A percentile compares a stretch with the other conserved stretches of the same genome.
Evolutionary conservation across 2,888 invertebrate genomes (phyloP).

Genomic region (Xanthia icteritia): DNA sequence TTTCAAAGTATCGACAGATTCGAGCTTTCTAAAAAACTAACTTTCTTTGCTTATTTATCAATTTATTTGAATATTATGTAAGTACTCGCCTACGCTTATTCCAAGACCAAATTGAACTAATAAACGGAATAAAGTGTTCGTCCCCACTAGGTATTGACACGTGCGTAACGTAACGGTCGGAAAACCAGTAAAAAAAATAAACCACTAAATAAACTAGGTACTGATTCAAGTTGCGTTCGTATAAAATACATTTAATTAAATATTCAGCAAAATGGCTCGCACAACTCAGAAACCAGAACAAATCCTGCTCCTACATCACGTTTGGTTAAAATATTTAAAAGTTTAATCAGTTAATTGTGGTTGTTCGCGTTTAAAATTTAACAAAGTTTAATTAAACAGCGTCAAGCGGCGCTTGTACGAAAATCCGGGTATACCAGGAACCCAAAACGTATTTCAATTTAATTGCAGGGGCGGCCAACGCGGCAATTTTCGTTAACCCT

Average conservation of each 20-base stretch:
- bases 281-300: constrained; percentile 34
- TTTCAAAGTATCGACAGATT: constrained; percentile 6
- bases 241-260: constrained; percentile 35
- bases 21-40: not conserved
- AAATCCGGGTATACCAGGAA: constrained; percentile 73
- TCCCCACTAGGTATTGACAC: not conserved
- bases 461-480: constrained; percentile 68
- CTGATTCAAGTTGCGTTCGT: constrained; percentile 5
- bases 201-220: not conserved
- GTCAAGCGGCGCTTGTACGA: constrained; percentile 65
- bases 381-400: constrained; percentile 75
- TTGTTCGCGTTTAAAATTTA: constrained; percentile 69
- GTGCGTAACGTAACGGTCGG: too few relatives aligned
- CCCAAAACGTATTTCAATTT: constrained; percentile 77
- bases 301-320: constrained; percentile 49
- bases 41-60: constrained; percentile 1
- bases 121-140: too few relatives aligned
- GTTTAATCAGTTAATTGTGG: constrained; percentile 73
- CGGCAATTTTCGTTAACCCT: constrained; percentile 68
- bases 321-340: constrained; percentile 68
- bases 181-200: not conserved
- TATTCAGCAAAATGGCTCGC: constrained; percentile 18
- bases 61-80: constrained; percentile 13
- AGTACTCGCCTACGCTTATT: not conserved
- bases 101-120: not conserved